Base-by-base conservation (phyloP, 1,140 invertebrate species). In the Drosophila watanabei region DNA sequence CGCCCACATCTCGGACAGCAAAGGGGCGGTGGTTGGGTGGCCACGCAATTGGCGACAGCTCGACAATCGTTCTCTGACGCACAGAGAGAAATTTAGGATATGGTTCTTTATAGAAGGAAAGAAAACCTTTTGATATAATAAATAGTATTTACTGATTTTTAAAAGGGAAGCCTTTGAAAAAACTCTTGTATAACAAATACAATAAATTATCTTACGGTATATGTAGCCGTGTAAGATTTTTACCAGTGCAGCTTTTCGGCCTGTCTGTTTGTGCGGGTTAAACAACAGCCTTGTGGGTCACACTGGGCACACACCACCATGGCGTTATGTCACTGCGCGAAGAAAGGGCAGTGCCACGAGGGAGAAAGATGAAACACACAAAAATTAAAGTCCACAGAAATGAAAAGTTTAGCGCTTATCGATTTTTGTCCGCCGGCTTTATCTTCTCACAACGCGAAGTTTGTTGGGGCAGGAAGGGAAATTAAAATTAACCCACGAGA, bases 401-500 rank as follows among this genome's bases (percentile, higher is more conserved):
- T 64, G 59, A 63, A 72, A 85, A 71, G 73, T 75, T 81, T 69
- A 82, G 69, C 52, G 70, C 18, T 72, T 88, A 88, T 88, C 78
- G 85, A 88, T 90, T 88, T 87, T 89, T 41, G 56, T 62, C 56
- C 68, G 63, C 62, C 24, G 61, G 30, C 57, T 63, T 72, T 65
- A 75, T 73, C 68, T 56, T 28, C 71, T 18, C 52, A 11, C 54
- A 88, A 88, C 41, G 46, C 58, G 30, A 75, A 56, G 56, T 79
- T 72, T 85, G 81, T 88, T 88, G 85, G 66, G 85, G 85, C 85
- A 88, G 85, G 72, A 70, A 73, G 54, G 28, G 48, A 52, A 64
- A 39, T 58, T 63, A 32, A 52, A 56, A 75, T 49, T 43, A 32
- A 63, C 18, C 46, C 35, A 11, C 35, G 8, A 46, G 63, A 48